Evolutionary conservation across 2,888 invertebrate genomes (phyloP), one percentile per base, ranked within the genome.

Genomic region (Agrochola lota): DNA sequence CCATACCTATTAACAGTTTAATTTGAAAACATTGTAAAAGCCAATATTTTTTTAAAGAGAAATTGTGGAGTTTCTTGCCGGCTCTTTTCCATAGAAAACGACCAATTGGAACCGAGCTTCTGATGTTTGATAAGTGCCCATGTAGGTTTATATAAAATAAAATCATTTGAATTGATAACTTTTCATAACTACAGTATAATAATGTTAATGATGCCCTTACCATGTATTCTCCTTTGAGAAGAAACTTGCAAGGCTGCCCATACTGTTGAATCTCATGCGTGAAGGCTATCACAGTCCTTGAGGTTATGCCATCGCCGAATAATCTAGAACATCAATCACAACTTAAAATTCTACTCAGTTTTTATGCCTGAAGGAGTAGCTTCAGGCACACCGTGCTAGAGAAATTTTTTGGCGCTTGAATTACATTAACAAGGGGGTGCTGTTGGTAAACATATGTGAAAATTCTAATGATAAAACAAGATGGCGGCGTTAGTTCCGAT

Each of bases 241-340:
- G 97, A 85, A 97, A 97, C 89, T 97, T 97, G 94, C 99, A 99
- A 0, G 97, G 92, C 26, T 97, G 97, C 2, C 97, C 97, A 79
- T 94, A 97, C 0, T 92, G 89, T 66, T 97, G 97, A 0, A 91
- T 84, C 60, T 97, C 95, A 77, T 97, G 97, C 0, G 98, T 98
- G 91, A 99, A 98, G 0, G 98, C 97, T 71, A 99, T 97, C 68
- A 97, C 95, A 0, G 98, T 98, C 77, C 97, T 93, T 0, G 97
- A 92, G 0, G 97, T 97, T 78, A 99, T 95, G 4, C 98, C 98
- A 15, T 94, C 94, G 0, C 99, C 99, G 92, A 98, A 99, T 55
- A 99, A 91, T 70, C 98, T 97, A 87, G 7, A 88, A 91, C 7
- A 57, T 7, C 1, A 63, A 67, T 11, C 2, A 70, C 20, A 26